Conservation (phyloP, 2,113 vertebrate species). For the Triplophysa rosa region DNA sequence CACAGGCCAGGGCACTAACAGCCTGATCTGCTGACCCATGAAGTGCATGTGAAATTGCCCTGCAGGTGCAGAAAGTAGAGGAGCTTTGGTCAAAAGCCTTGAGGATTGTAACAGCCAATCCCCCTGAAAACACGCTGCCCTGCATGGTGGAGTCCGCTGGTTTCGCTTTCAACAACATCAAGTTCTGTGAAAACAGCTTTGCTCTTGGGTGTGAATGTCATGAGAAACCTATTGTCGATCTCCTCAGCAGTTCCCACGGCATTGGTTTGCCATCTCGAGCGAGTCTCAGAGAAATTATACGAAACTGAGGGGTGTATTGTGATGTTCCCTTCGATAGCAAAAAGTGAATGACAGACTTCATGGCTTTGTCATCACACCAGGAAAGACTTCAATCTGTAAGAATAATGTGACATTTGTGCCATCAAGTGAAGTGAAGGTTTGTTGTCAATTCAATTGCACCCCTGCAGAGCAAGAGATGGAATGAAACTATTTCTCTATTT, state of each 20-base stretch:
- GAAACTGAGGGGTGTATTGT: background rate
- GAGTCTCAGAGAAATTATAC: background rate
- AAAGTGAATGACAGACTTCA: background rate
- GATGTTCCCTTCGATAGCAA: background rate
- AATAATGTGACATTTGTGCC: constrained; percentile 20
- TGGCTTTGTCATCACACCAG: background rate
- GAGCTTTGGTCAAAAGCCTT: constrained; percentile 21
- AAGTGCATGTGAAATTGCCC: constrained; percentile 29
- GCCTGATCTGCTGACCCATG: constrained; percentile 29
- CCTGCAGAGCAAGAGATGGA: background rate
- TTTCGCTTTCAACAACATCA: background rate
- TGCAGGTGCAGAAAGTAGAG: constrained; percentile 7
- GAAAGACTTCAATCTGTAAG: constrained; percentile 4
- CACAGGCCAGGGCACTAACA: background rate
- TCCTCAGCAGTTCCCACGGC: background rate
- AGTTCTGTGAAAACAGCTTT: background rate
- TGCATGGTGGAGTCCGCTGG: background rate
- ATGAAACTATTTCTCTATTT: background rate
- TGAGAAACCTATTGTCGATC: background rate
- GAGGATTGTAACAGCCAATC: background rate
- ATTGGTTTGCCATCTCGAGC: background rate
- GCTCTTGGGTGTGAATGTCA: background rate
- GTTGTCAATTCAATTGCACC: constrained; percentile 36
- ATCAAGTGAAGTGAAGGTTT: background rate
- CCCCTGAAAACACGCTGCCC: background rate